Conservation (phyloP, 2,113 vertebrate genomes). For the Bubalus kerabau region DNA sequence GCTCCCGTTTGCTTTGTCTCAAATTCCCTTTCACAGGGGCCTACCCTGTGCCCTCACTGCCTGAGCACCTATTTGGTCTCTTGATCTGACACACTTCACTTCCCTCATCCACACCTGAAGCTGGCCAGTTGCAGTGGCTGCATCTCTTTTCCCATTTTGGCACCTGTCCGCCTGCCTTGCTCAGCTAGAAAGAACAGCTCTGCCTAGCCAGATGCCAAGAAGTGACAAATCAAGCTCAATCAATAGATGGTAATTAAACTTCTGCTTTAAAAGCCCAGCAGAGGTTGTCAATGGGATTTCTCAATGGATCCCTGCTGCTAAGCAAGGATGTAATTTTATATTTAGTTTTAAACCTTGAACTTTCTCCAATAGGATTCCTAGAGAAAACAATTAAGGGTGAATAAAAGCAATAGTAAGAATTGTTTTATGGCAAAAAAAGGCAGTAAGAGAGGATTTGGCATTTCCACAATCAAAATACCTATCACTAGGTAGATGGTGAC, state of each 20-base stretch:
- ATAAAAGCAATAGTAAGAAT: neutral
- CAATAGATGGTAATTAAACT: constrained; percentile 24
- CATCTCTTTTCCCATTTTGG: neutral
- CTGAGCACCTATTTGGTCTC: neutral
- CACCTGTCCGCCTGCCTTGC: neutral
- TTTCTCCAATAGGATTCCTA: neutral
- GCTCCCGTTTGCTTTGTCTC: neutral
- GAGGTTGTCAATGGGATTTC: neutral
- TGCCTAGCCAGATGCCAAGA: constrained; percentile 18
- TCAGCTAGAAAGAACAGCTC: constrained; percentile 1
- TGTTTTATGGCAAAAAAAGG: neutral
- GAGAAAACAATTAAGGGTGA: constrained; percentile 1
- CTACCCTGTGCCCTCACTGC: neutral
- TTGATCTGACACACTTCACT: neutral
- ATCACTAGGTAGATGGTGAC: neutral
- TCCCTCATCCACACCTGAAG: too few species aligned
- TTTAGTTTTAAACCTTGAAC: constrained; percentile 44
- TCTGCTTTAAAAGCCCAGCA: neutral
- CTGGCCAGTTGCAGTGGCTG: neutral
- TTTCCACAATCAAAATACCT: neutral
- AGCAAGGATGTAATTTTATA: neutral
- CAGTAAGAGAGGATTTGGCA: neutral
- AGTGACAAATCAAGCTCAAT: constrained; percentile 22
- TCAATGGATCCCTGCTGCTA: neutral
- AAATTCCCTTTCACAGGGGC: neutral